These are phyloP conservation scores for Entelurus aequoreus DNA, from an alignment of 2,113 vertebrate genomes.

Conservation along the genomic window DNA sequence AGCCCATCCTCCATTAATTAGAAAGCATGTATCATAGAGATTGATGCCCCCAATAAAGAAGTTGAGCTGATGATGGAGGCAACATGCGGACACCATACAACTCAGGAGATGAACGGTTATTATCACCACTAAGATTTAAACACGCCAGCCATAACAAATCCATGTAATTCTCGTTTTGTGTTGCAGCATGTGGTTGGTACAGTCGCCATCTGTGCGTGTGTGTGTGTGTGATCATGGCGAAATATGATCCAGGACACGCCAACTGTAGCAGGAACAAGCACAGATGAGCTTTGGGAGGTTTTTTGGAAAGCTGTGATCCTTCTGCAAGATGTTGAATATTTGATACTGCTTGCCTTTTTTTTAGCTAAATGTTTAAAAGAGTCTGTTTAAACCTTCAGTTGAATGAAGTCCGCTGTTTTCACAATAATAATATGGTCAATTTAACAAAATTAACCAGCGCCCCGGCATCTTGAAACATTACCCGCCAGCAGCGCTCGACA, in stretches of 20 bases:
- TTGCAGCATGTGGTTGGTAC: conserved; percentile 10
- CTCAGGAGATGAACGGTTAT: conserved; percentile 25
- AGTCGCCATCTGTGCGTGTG: conserved; percentile 4
- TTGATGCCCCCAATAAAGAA: conserved; percentile 56
- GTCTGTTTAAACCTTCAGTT: too few relatives aligned
- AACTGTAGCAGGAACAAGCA: conserved; percentile 4
- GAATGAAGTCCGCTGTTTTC: too few relatives aligned
- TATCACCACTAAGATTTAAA: conserved; percentile 25
- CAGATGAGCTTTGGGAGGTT: conserved; percentile 6
- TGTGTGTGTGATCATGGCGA: conserved; percentile 2
- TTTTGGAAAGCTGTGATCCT: background rate
- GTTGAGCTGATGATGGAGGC: conserved; percentile 43
- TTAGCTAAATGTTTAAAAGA: background rate
- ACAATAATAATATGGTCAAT: too few relatives aligned
- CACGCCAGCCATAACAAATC: conserved; percentile 31
- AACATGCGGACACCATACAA: conserved; percentile 25
- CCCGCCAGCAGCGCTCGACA: background rate
- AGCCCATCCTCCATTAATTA: conserved; percentile 57
- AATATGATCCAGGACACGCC: background rate
- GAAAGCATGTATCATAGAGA: conserved; percentile 52
- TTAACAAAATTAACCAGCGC: too few relatives aligned
- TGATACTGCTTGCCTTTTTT: background rate
- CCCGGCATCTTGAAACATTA: background rate
- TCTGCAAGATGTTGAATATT: background rate
- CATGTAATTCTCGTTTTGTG: conserved; percentile 20